Base-by-base conservation (phyloP, 2,113 vertebrate genomes). In the Platycercus adscitus region DNA sequence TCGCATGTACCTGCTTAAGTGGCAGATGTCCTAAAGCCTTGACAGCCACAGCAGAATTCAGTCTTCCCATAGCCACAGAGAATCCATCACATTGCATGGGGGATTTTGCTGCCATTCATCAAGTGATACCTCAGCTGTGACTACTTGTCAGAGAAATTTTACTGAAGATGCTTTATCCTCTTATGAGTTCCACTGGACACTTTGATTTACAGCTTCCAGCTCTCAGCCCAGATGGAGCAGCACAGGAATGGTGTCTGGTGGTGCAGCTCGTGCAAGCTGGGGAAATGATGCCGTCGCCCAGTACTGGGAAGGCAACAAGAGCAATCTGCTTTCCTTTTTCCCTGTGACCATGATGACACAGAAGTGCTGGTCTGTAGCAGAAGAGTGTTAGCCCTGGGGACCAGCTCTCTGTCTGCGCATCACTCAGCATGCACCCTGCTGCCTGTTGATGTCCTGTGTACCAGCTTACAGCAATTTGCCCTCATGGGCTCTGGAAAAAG, bases 141-240 rank as follows among this genome's bases (percentile, higher is more conserved):
- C 91, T 96, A 58, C 87, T 53, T 96, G 96, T 96, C 96, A 96
- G 90, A 95, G 90, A 78, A 93, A 90, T 95, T 95, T 94, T 91
- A 95, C 79, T 61, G 72, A 60, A 49, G 71, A 78, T 96, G 82
- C 39, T 95, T 96, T 90, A 95, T 95, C 82, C 82, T 39, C 76
- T 88, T 53, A 83, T 1, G 14, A 18, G 64, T 79, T 88, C 33
- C 55, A 4, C 13, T 35, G 71, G 68, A 76, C 53, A 53, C 68
- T 39, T 92, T 95, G 95, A 97, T 96, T 96, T 96, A 94, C 72
- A 65, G 71, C 78, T 73, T 43, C 78, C 78, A 95, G 52, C 70
- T 82, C 93, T 53, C 71, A 89, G 78, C 63, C 78, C 89, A 94
- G 78, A 88, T 41, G 55, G 68, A 93, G 90, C 58, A 73, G 63